Conservation (phyloP, 2,797 vertebrate genomes). For the Sebastiscus tertius region DNA sequence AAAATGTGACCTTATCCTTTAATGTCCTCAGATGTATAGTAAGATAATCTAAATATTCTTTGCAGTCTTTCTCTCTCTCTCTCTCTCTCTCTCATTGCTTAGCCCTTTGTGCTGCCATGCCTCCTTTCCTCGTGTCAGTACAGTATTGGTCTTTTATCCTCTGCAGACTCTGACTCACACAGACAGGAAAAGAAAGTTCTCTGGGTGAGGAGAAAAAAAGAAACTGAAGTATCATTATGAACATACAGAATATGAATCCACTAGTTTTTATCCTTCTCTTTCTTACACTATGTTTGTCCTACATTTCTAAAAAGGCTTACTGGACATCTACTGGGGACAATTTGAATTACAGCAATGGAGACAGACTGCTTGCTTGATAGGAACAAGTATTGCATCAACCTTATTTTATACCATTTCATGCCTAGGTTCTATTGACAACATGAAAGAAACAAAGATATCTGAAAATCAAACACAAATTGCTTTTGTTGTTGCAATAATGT, state of each 20-base stretch:
- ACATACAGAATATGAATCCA: constrained; percentile 1
- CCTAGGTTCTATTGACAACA: not conserved
- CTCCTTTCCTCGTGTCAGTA: not conserved
- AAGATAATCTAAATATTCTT: not conserved
- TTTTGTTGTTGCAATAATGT: not conserved
- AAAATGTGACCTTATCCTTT: not conserved
- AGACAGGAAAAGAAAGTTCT: constrained; percentile 5
- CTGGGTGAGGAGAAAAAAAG: not conserved
- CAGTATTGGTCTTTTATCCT: not conserved
- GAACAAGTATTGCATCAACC: not conserved
- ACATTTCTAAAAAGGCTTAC: constrained; percentile 8
- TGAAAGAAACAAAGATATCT: not conserved
- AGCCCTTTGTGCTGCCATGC: not conserved
- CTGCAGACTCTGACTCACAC: not conserved
- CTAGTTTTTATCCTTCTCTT: not conserved
- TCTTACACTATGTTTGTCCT: not conserved
- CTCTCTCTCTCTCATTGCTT: not conserved
- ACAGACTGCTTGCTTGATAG: not conserved
- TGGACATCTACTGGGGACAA: constrained; percentile 6
- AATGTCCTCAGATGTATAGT: not conserved
- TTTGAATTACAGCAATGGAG: not conserved
- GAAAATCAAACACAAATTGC: not conserved
- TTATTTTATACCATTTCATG: not conserved
- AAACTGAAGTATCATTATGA: constrained; percentile 3
- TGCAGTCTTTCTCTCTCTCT: not conserved